A percentile compares a stretch with the other conserved stretches of the same genome.
phyloP scores from a whole-genome alignment of 2,888 invertebrate species.

The Chymomyza caudatula region DNA sequence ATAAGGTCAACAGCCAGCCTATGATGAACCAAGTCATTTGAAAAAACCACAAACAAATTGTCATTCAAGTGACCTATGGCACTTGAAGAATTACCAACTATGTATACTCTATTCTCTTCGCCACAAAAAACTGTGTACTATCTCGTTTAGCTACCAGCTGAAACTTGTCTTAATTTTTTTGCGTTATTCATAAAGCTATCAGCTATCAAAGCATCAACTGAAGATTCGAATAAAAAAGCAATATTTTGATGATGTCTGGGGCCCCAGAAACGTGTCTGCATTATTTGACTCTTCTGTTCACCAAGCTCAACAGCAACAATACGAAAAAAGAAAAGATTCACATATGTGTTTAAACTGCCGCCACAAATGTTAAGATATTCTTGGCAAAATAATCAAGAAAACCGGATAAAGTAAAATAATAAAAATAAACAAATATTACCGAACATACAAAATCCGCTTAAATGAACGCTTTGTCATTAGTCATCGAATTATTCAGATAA shows the following conservation, averaged over 20 bases:
- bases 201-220: too few species aligned
- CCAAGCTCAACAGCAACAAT: neutral
- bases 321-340: neutral
- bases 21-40: neutral
- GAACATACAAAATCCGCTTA: conserved; percentile 61
- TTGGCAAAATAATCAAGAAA: conserved; percentile 33
- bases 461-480: conserved; percentile 42
- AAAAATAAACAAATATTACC: conserved; percentile 22
- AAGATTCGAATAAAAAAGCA: too few species aligned
- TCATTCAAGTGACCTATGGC: too few species aligned
- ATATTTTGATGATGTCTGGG: neutral
- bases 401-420: conserved; percentile 53
- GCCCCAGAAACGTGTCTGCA: neutral
- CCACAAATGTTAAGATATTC: conserved; percentile 6
- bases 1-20: conserved; percentile 5
- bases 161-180: neutral
- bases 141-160: neutral
- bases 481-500: conserved; percentile 50
- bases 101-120: too few species aligned
- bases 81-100: too few species aligned
- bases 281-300: neutral
- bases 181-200: neutral
- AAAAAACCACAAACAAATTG: neutral
- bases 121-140: neutral
- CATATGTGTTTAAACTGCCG: neutral